Percentiles rank a stretch among this genome's conserved stretches.
Evolutionary conservation across 2,797 vertebrate species (phyloP).

Genomic region (Scomberomorus guttatus): DNA sequence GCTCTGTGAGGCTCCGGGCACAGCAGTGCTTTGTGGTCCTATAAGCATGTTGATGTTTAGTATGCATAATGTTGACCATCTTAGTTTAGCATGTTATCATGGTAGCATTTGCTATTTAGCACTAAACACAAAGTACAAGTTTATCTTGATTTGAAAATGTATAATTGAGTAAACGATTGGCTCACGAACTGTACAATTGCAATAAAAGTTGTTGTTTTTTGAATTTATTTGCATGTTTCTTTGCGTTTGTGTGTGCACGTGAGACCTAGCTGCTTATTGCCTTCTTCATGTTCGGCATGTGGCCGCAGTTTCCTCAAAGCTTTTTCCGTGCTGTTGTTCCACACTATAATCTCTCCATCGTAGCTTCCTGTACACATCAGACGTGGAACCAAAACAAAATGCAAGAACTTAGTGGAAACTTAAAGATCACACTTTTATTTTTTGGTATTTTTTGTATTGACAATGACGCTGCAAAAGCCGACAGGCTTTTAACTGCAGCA

Average conservation of each 20-base stretch:
- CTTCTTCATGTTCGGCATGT: constrained; percentile 40
- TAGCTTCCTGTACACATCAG: constrained; percentile 77
- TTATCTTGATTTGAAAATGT: neutral
- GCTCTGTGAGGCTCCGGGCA: too few relatives aligned
- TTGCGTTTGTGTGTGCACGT: neutral
- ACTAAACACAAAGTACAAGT: neutral
- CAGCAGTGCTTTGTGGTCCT: too few relatives aligned
- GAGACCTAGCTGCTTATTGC: constrained; percentile 34
- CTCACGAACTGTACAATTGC: neutral
- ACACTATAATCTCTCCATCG: constrained; percentile 86
- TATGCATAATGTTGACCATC: too few relatives aligned
- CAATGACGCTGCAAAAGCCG: neutral
- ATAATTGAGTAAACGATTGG: neutral
- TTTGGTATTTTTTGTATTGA: neutral
- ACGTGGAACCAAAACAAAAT: constrained; percentile 27
- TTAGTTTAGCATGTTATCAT: neutral
- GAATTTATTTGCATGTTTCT: neutral
- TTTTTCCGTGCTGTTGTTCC: constrained; percentile 87
- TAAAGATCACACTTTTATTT: neutral
- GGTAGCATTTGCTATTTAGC: too few relatives aligned
- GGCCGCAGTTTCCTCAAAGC: constrained; percentile 75
- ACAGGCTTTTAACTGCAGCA: neutral
- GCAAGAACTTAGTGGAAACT: neutral
- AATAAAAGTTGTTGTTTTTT: constrained; percentile 1
- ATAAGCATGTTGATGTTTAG: neutral